These are phyloP conservation scores for Hyperoodon ampullatus DNA, from an alignment of 2,113 vertebrate genomes.

Conservation along the genomic window DNA sequence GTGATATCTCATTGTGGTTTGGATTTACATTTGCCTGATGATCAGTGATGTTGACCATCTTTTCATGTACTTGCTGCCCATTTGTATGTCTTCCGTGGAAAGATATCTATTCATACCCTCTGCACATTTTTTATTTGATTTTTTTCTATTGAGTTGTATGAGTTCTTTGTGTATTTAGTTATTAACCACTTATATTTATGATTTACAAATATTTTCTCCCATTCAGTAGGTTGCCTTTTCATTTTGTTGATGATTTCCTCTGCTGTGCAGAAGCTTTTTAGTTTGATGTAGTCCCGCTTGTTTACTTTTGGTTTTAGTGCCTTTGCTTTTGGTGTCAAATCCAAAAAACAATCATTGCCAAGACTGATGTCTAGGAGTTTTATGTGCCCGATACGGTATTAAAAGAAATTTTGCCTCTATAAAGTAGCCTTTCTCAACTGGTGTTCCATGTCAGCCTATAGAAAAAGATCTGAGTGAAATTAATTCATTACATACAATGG, in stretches of 20 bases:
- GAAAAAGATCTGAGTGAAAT: slow-evolving; percentile 6
- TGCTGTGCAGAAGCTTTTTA: neutral
- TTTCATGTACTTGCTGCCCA: neutral
- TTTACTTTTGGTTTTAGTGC: neutral
- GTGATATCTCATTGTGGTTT: too few species aligned
- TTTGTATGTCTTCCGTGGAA: neutral
- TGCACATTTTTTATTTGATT: neutral
- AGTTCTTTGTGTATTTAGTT: neutral
- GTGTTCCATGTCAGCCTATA: neutral
- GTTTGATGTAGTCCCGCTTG: neutral
- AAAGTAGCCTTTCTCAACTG: neutral
- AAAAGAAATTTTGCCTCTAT: neutral
- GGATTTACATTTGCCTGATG: too few species aligned
- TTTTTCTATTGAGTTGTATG: neutral
- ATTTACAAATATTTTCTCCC: neutral
- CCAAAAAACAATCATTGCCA: neutral
- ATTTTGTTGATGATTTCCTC: neutral
- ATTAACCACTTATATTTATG: neutral
- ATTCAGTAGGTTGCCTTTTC: neutral
- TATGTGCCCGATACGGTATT: neutral
- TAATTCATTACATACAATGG: neutral
- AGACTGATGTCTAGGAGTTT: neutral
- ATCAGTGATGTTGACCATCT: too few species aligned
- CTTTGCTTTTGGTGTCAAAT: slow-evolving; percentile 51
- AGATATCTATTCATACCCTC: neutral